Evolutionary conservation across 2,888 invertebrate species (phyloP).

Genomic region (Sesia bembeciformis): DNA sequence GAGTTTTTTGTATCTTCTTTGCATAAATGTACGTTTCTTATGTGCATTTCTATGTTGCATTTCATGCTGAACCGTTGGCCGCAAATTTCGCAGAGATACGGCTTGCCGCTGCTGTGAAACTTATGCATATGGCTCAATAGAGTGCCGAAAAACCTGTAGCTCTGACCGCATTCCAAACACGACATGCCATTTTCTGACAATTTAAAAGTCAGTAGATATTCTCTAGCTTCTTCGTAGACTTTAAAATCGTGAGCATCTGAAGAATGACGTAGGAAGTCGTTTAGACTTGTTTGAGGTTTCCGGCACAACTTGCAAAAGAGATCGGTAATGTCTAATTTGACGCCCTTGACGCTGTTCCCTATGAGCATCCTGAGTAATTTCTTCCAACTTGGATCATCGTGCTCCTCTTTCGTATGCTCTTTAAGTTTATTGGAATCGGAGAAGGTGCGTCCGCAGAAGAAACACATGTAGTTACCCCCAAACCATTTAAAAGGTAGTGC

Average conservation of each 20-base stretch:
- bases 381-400: slow-evolving; percentile 20
- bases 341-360: slow-evolving; percentile 10
- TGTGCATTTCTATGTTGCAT: slow-evolving; percentile 35
- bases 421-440: slow-evolving; percentile 21
- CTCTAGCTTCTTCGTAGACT: slow-evolving; percentile 12
- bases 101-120: slow-evolving; percentile 26
- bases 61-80: slow-evolving; percentile 45
- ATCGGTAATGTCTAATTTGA: slow-evolving; percentile 37
- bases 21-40: slow-evolving; percentile 29
- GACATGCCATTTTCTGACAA: slow-evolving; percentile 29
- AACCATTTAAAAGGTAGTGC: slow-evolving; percentile 36
- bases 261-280: slow-evolving; percentile 26
- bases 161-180: slow-evolving; percentile 34
- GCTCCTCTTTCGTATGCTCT: slow-evolving; percentile 23
- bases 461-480: slow-evolving; percentile 32
- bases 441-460: slow-evolving; percentile 31
- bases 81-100: slow-evolving; percentile 38
- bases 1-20: slow-evolving; percentile 1
- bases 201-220: slow-evolving; percentile 23
- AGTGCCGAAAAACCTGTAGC: slow-evolving; percentile 33
- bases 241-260: slow-evolving; percentile 16
- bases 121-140: slow-evolving; percentile 30
- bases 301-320: slow-evolving; percentile 30
- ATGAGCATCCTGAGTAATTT: slow-evolving; percentile 16
- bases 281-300: slow-evolving; percentile 17